These are phyloP conservation scores for Pampusana beccarii DNA, from an alignment of 2,113 vertebrate genomes.

Conservation along the genomic window DNA sequence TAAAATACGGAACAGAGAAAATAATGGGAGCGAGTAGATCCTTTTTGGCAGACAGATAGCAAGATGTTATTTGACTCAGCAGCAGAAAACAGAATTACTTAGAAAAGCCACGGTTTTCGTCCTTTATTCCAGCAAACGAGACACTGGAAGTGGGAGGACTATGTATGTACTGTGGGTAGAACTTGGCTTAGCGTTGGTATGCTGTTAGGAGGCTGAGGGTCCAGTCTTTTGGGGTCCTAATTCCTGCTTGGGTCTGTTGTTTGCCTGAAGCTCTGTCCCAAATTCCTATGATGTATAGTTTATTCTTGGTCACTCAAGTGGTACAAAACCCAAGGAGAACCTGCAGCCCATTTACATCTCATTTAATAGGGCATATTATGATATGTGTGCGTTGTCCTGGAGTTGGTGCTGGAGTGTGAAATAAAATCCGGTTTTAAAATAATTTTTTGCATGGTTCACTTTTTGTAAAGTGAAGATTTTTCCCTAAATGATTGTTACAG, in stretches of 20 bases:
- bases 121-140: background rate
- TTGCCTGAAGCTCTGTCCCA: background rate
- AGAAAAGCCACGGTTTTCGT: accelerated
- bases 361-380: background rate
- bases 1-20: background rate
- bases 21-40: background rate
- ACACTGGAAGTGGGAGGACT: background rate
- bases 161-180: accelerated
- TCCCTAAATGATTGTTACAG: background rate
- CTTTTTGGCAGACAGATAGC: background rate
- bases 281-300: background rate
- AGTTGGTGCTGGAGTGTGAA: background rate
- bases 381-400: background rate
- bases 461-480: background rate
- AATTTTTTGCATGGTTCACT: background rate
- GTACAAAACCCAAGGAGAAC: background rate
- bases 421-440: background rate
- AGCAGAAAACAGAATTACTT: background rate
- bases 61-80: background rate
- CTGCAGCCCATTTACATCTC: background rate
- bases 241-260: background rate
- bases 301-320: background rate
- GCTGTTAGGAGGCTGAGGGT: background rate
- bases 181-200: background rate
- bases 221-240: background rate